Evolutionary conservation across 2,888 invertebrate genomes (phyloP), one percentile per base, ranked within the genome.

Genomic region (Exephanes ischioxanthus): DNA sequence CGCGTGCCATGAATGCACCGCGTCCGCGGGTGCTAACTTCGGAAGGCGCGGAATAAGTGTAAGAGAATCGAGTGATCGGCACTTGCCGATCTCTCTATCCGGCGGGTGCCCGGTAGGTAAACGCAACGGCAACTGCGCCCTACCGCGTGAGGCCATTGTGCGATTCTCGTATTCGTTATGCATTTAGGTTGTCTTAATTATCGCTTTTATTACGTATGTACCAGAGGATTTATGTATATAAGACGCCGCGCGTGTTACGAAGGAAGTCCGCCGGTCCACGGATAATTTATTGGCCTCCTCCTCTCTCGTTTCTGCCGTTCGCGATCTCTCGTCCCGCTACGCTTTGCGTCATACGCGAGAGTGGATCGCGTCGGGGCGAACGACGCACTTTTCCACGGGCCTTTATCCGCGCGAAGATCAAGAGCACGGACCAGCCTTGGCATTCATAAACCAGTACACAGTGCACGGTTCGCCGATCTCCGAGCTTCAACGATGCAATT

Each of bases 161-260:
- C 87, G 80, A 83, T 83, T 80, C 16, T 11, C 83, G 80, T 83
- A 86, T 89, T 88, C 87, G 86, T 88, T 90, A 90, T 90, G 89
- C 87, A 89, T 90, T 86, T 89, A 87, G 86, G 90, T 87, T 89
- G 89, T 83, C 88, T 90, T 91, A 89, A 91, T 91, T 89, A 89
- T 89, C 88, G 86, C 80, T 77, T 83, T 87, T 88, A 88, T 89
- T 86, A 86, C 87, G 85, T 88, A 87, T 3, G 16, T 89, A 76
- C 75, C 53, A 73, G 26, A 72, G 66, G 76, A 77, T 48, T 55
- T 75, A 51, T 79, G 53, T 61, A 58, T 67, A 45, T 61, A 51
- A 9, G 26, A 72, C 45, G 37, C n/a, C 53, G 51, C 75, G 26
- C 11, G 53, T 67, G 53, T 68, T 68, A 75, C 76, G 76, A 83